Evolutionary conservation across 2,888 invertebrate genomes (phyloP).

Genomic region (Andrena praecox): DNA sequence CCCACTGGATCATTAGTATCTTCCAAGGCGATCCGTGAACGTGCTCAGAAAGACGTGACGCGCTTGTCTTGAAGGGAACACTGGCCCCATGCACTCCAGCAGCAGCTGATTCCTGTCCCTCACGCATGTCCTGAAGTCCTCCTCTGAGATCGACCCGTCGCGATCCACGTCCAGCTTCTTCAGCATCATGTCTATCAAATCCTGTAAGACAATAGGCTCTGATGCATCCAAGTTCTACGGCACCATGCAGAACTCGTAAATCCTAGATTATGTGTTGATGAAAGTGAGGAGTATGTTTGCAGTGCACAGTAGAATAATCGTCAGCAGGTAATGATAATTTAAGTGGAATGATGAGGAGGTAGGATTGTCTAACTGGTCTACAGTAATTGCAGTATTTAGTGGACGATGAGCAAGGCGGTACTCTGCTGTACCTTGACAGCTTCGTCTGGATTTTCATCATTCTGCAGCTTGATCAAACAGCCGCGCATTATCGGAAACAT

Average conservation of each 20-base stretch:
- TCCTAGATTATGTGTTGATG: too few relatives aligned
- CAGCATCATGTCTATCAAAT: constrained; percentile 87
- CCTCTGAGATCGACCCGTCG: constrained; percentile 86
- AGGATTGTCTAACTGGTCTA: too few relatives aligned
- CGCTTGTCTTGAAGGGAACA: constrained; percentile 80
- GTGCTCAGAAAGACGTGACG: constrained; percentile 78
- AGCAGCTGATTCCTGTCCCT: constrained; percentile 77
- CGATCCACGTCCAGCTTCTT: constrained; percentile 87
- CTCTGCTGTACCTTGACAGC: constrained; percentile 84
- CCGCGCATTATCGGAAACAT: constrained; percentile 81
- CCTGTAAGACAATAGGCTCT: constrained; percentile 77
- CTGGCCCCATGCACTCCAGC: constrained; percentile 81
- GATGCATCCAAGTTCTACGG: too few relatives aligned
- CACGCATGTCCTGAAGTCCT: constrained; percentile 86
- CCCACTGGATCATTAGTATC: constrained; percentile 40
- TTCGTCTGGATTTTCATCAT: constrained; percentile 88
- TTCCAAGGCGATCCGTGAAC: constrained; percentile 70
- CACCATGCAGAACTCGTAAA: too few relatives aligned
- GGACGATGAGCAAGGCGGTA: too few relatives aligned
- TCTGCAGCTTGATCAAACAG: constrained; percentile 84
- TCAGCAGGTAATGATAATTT: too few relatives aligned
- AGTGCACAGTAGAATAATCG: too few relatives aligned
- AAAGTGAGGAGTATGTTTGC: too few relatives aligned
- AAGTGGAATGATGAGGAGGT: too few relatives aligned
- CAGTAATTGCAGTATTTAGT: too few relatives aligned